Evolutionary conservation across 1,140 invertebrate species (phyloP).

Genomic region (Vollenhovia emeryi): DNA sequence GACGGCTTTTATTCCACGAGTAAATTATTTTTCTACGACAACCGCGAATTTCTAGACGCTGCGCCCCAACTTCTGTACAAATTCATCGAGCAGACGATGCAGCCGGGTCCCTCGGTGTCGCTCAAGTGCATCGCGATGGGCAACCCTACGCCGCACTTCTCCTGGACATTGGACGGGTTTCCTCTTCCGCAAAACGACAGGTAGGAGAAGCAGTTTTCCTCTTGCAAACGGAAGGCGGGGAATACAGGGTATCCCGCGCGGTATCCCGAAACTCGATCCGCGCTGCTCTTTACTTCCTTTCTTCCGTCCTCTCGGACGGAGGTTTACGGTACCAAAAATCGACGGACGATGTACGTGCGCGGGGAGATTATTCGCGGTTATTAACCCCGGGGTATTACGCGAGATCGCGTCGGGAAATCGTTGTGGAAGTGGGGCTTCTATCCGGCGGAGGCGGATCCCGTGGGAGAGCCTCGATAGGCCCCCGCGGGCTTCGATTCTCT

Average conservation of each 20-base stretch:
- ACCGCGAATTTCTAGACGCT: slow-evolving; percentile 87
- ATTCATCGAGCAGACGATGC: slow-evolving; percentile 95
- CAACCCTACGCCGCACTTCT: slow-evolving; percentile 95
- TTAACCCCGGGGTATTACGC: slow-evolving; percentile 68
- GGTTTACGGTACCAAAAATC: slow-evolving; percentile 54
- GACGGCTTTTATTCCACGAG: not conserved
- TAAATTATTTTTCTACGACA: not conserved
- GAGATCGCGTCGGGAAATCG: slow-evolving; percentile 66
- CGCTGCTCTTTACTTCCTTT: not conserved
- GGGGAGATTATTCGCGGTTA: slow-evolving; percentile 71
- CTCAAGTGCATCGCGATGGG: slow-evolving; percentile 96
- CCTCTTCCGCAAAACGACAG: slow-evolving; percentile 90
- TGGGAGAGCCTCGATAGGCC: slow-evolving; percentile 64
- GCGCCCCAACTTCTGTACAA: slow-evolving; percentile 94
- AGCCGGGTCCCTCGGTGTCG: slow-evolving; percentile 94
- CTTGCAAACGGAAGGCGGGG: not conserved
- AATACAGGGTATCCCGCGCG: not conserved
- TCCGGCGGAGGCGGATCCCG: slow-evolving; percentile 43
- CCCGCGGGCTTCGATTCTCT: slow-evolving; percentile 75
- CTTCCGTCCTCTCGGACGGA: not conserved
- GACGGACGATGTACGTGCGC: slow-evolving; percentile 46
- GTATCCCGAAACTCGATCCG: slow-evolving; percentile 9
- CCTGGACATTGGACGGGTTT: slow-evolving; percentile 95
- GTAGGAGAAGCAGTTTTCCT: slow-evolving; percentile 73
- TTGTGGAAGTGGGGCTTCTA: slow-evolving; percentile 28